Percentiles rank a stretch among this genome's conserved stretches.
phyloP scores from a whole-genome alignment of 2,888 invertebrate genomes.

The Leptothorax acervorum region DNA sequence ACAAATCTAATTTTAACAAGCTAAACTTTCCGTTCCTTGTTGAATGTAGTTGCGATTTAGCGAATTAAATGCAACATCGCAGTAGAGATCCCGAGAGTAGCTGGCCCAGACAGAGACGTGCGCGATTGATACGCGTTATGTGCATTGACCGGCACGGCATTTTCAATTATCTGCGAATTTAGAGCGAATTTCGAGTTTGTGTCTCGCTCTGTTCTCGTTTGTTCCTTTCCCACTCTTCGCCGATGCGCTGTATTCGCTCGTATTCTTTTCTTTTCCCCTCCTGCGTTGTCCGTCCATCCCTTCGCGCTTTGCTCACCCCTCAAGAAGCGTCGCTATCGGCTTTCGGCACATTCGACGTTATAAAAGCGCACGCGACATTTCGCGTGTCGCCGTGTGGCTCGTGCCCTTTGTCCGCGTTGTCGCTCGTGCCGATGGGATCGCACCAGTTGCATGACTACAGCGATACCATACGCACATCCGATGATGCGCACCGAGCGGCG shows the following conservation, averaged over 20 bases:
- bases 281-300: background rate
- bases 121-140: slow-evolving; percentile 56
- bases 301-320: background rate
- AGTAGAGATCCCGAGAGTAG: background rate
- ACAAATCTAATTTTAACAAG: slow-evolving; percentile 7
- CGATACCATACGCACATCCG: slow-evolving; percentile 28
- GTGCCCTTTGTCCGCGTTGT: slow-evolving; percentile 66
- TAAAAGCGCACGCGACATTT: slow-evolving; percentile 71
- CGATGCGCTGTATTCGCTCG: background rate
- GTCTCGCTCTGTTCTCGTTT: slow-evolving; percentile 11
- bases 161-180: slow-evolving; percentile 61
- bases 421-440: slow-evolving; percentile 58
- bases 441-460: slow-evolving; percentile 29
- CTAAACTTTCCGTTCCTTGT: background rate
- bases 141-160: slow-evolving; percentile 53
- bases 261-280: background rate
- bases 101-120: background rate
- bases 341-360: slow-evolving; percentile 63
- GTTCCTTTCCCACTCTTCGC: slow-evolving; percentile 9
- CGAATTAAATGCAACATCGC: slow-evolving; percentile 11
- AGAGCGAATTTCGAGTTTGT: slow-evolving; percentile 26
- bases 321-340: slow-evolving; percentile 68
- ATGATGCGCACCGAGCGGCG: slow-evolving; percentile 34
- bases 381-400: slow-evolving; percentile 52
- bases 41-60: background rate